phyloP scores from a whole-genome alignment of 2,113 vertebrate species.

The Tyrannus savana region DNA sequence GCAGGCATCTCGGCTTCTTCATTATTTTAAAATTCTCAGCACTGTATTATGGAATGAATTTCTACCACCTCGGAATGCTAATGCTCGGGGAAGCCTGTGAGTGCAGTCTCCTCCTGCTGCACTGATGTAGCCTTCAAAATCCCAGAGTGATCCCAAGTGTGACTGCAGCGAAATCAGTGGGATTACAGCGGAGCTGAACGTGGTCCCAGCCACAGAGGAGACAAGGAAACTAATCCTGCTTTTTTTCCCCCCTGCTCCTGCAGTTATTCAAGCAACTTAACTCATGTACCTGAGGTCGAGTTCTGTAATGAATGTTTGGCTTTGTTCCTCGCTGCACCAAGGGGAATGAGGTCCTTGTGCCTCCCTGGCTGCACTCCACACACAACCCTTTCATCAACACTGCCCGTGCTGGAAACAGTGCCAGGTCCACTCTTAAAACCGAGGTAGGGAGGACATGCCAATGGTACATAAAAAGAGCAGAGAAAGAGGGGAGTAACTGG shows the following conservation, averaged over 20 bases:
- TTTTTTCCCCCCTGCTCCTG: neutral
- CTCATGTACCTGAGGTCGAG: neutral
- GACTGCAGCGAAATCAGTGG: neutral
- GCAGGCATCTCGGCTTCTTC: slow-evolving; percentile 20
- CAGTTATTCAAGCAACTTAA: neutral
- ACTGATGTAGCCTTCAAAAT: neutral
- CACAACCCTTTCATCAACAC: neutral
- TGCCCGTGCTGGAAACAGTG: neutral
- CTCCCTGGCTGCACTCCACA: neutral
- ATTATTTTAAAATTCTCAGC: slow-evolving; percentile 4
- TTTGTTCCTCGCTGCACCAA: neutral
- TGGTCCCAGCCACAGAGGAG: neutral
- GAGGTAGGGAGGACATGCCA: neutral
- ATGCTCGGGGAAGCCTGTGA: neutral
- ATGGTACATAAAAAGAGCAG: neutral
- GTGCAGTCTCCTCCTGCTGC: neutral
- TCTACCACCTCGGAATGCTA: neutral
- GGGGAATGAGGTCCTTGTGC: neutral
- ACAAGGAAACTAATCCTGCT: neutral
- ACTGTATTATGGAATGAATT: neutral
- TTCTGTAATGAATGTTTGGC: neutral
- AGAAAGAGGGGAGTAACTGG: neutral
- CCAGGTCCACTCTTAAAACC: neutral
- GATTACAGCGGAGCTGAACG: neutral
- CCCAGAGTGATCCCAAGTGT: neutral